Percentiles rank a stretch among this genome's conserved stretches.
phyloP scores from a whole-genome alignment of 2,113 vertebrate genomes.

The Tonatia bakeri region DNA sequence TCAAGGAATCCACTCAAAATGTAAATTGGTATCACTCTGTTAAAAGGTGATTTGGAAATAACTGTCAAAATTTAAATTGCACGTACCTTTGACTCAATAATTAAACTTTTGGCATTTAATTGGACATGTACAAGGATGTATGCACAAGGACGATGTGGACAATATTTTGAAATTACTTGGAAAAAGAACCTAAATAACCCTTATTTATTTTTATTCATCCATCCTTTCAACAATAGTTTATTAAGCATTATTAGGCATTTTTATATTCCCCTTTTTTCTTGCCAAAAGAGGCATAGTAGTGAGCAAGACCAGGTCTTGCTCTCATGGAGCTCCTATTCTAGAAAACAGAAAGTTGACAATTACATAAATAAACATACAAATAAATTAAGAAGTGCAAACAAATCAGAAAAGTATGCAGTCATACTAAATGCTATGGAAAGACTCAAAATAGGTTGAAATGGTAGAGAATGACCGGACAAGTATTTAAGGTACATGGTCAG shows the following conservation, averaged over 20 bases:
- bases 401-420: background rate
- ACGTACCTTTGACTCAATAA: background rate
- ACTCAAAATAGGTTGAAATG: background rate
- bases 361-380: background rate
- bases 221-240: background rate
- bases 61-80: slow-evolving; percentile 9
- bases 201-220: background rate
- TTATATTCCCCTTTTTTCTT: background rate
- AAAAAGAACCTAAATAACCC: background rate
- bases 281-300: background rate
- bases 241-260: background rate
- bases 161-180: background rate
- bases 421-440: background rate
- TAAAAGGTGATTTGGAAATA: background rate
- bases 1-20: slow-evolving; percentile 18
- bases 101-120: slow-evolving; percentile 25
- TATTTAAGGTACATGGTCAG: background rate
- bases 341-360: background rate
- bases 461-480: background rate
- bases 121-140: background rate
- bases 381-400: background rate
- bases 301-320: too few relatives aligned
- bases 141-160: background rate
- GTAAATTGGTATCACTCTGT: slow-evolving; percentile 31
- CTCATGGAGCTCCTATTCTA: background rate